phyloP scores from a whole-genome alignment of 2,888 invertebrate species.

The Horisme vitalbata region DNA sequence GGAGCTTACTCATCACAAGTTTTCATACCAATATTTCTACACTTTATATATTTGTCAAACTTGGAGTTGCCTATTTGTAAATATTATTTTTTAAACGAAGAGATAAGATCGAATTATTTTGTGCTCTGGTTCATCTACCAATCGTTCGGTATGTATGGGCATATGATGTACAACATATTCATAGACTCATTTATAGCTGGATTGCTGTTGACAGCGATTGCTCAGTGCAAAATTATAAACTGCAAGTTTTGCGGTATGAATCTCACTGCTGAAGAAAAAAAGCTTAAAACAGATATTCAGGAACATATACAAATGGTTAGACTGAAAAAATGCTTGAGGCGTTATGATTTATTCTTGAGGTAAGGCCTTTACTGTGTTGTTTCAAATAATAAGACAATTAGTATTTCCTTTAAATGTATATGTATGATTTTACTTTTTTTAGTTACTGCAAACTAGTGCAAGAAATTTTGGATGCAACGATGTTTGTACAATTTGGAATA shows the following conservation, averaged over 20 bases:
- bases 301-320: slow-evolving; percentile 18
- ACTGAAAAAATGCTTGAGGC: slow-evolving; percentile 40
- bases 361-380: slow-evolving; percentile 42
- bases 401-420: too few species aligned
- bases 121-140: slow-evolving; percentile 56
- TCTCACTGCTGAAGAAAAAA: slow-evolving; percentile 29
- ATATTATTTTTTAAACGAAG: slow-evolving; percentile 62
- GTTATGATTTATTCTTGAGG: slow-evolving; percentile 56
- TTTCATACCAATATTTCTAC: slow-evolving; percentile 45
- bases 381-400: too few species aligned
- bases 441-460: slow-evolving; percentile 56
- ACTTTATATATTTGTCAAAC: slow-evolving; percentile 44
- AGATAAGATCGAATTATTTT: slow-evolving; percentile 49
- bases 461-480: slow-evolving; percentile 47
- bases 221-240: slow-evolving; percentile 54
- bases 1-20: slow-evolving; percentile 45
- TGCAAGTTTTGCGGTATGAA: slow-evolving; percentile 49
- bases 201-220: slow-evolving; percentile 50
- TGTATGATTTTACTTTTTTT: slow-evolving; percentile 30
- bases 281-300: slow-evolving; percentile 36
- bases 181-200: slow-evolving; percentile 62
- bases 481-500: slow-evolving; percentile 61
- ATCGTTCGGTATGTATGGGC: slow-evolving; percentile 57
- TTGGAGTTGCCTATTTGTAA: slow-evolving; percentile 60
- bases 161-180: slow-evolving; percentile 63